Percentiles rank a stretch among this genome's conserved stretches.
Conservation (phyloP, 2,113 vertebrate genomes). For the Nicator chloris region DNA sequence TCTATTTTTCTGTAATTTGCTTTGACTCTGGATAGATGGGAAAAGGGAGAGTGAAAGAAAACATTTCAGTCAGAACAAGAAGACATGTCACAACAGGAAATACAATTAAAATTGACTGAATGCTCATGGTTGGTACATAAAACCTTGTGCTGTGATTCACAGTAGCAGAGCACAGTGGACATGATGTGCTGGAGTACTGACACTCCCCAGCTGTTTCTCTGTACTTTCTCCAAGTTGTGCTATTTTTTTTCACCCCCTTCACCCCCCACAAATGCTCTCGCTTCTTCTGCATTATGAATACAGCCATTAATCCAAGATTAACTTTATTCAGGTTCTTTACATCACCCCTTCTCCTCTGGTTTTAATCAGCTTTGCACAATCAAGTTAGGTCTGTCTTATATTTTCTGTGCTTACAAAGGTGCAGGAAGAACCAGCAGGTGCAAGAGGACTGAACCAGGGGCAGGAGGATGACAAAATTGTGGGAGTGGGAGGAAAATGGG, state of each 20-base stretch:
- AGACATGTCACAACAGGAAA: slow-evolving; percentile 53
- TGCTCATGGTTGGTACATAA: slow-evolving; percentile 2
- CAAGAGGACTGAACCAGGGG: neutral
- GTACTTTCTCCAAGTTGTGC: neutral
- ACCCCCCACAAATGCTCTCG: fast-evolving
- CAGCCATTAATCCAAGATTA: neutral
- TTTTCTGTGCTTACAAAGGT: neutral
- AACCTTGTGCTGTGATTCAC: neutral
- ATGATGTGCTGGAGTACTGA: neutral
- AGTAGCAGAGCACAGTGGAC: neutral
- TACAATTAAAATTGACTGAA: slow-evolving; percentile 44
- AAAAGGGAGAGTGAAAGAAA: slow-evolving; percentile 43
- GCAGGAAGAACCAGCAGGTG: neutral
- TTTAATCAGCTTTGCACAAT: neutral
- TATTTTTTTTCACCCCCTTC: neutral
- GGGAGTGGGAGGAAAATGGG: neutral
- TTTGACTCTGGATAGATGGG: slow-evolving; percentile 21
- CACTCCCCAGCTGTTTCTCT: neutral
- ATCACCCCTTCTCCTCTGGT: neutral
- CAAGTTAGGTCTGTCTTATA: neutral
- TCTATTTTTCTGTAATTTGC: neutral
- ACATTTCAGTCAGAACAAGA: slow-evolving; percentile 55
- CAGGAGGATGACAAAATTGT: neutral
- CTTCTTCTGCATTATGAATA: neutral
- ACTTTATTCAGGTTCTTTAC: neutral